These are phyloP conservation scores for Lochmaea crataegi DNA, from an alignment of 2,888 invertebrate genomes.

Conservation along the genomic window DNA sequence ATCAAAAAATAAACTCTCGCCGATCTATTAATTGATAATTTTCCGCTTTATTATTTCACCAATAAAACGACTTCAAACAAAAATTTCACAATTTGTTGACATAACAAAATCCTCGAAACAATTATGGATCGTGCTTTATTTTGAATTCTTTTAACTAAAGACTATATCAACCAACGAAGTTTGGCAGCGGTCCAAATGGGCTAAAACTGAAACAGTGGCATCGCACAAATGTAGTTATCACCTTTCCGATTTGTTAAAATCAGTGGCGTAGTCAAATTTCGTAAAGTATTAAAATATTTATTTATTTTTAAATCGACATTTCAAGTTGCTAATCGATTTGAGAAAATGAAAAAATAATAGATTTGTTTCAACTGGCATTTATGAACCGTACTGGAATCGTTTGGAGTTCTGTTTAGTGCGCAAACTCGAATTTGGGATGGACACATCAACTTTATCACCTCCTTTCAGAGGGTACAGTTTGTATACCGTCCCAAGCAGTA, in stretches of 20 bases:
- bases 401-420: too few species aligned
- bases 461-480: too few species aligned
- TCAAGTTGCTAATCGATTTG: too few species aligned
- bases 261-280: neutral
- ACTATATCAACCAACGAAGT: neutral
- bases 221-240: conserved; percentile 29
- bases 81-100: conserved; percentile 15
- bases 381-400: too few species aligned
- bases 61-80: neutral
- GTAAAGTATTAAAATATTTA: neutral
- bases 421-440: too few species aligned
- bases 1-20: too few species aligned
- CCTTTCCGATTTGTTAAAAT: conserved; percentile 8
- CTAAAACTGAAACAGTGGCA: conserved; percentile 30
- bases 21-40: too few species aligned
- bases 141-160: neutral
- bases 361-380: too few species aligned
- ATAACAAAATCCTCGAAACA: neutral
- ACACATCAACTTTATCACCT: too few species aligned
- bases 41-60: neutral
- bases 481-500: too few species aligned
- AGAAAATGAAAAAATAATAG: too few species aligned
- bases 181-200: conserved; percentile 23
- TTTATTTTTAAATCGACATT: too few species aligned
- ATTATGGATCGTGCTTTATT: conserved; percentile 10